Conservation (phyloP, 1,140 invertebrate species). For the Nymphalis io region DNA sequence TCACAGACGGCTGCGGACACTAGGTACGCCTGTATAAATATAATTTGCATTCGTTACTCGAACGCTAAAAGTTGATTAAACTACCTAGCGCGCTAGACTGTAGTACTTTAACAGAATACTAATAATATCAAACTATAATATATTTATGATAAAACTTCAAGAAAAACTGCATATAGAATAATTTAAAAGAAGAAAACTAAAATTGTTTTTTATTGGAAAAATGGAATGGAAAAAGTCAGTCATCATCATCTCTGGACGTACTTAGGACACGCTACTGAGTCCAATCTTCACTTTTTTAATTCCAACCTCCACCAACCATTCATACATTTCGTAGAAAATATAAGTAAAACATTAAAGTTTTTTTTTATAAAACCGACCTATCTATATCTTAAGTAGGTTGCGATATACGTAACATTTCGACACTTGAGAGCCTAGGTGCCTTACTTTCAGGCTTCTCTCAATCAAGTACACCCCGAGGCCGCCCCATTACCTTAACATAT, state of each 20-base stretch:
- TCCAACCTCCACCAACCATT: too few relatives aligned
- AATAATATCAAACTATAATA: slow-evolving; percentile 7
- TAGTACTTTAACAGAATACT: slow-evolving; percentile 10
- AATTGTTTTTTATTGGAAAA: too few relatives aligned
- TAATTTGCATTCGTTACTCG: slow-evolving; percentile 33
- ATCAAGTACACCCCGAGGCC: slow-evolving; percentile 37
- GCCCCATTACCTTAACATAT: slow-evolving; percentile 59
- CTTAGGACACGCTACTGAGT: too few relatives aligned
- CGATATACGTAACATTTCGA: neutral
- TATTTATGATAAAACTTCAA: slow-evolving; percentile 12
- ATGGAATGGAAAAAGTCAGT: too few relatives aligned
- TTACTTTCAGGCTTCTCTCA: slow-evolving; percentile 22
- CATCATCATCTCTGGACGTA: too few relatives aligned
- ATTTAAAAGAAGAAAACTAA: neutral
- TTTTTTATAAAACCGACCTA: neutral
- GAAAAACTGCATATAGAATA: neutral
- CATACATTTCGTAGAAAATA: too few relatives aligned
- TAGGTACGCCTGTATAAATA: slow-evolving; percentile 29
- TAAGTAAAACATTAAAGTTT: too few relatives aligned
- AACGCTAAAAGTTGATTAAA: slow-evolving; percentile 26
- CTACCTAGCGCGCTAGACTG: slow-evolving; percentile 1
- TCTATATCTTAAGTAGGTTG: neutral
- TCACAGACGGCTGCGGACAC: slow-evolving; percentile 30
- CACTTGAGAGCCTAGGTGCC: slow-evolving; percentile 5
- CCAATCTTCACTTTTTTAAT: too few relatives aligned